These are phyloP conservation scores for Oscheius sp. DNA, from an alignment of 2,888 invertebrate species.

Conservation along the genomic window DNA sequence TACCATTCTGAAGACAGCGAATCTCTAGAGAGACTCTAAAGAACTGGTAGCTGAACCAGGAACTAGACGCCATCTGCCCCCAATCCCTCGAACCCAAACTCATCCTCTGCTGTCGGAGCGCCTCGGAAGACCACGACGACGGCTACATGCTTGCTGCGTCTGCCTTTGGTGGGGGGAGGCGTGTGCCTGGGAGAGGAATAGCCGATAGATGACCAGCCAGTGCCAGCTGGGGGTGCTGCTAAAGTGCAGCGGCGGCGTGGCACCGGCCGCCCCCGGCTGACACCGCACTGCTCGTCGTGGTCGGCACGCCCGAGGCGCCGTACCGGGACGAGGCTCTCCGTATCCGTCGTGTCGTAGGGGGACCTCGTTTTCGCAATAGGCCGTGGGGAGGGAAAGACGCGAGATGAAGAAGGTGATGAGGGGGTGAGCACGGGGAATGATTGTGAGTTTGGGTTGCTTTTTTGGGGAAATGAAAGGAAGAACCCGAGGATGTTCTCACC, in stretches of 20 bases:
- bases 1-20: background rate
- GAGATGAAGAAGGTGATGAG: no score
- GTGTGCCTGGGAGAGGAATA: slow-evolving; percentile 7
- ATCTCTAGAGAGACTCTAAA: background rate
- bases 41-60: background rate
- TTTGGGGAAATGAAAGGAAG: no score
- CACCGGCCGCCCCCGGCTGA: slow-evolving; percentile 25
- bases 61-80: slow-evolving; percentile 1
- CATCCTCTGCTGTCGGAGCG: slow-evolving; percentile 11
- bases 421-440: no score
- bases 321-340: slow-evolving; percentile 14
- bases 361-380: no score
- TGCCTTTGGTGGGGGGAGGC: no score
- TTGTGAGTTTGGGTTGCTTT: no score
- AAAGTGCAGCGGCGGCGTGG: slow-evolving; percentile 33
- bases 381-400: no score
- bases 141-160: slow-evolving; percentile 21
- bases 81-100: slow-evolving; percentile 6
- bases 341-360: background rate
- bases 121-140: background rate
- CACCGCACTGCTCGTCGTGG: slow-evolving; percentile 18
- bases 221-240: slow-evolving; percentile 27
- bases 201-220: slow-evolving; percentile 35
- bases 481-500: no score
- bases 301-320: slow-evolving; percentile 16